Base-by-base conservation (phyloP, 1,140 invertebrate species). In the Ctenoplectra terminalis region DNA sequence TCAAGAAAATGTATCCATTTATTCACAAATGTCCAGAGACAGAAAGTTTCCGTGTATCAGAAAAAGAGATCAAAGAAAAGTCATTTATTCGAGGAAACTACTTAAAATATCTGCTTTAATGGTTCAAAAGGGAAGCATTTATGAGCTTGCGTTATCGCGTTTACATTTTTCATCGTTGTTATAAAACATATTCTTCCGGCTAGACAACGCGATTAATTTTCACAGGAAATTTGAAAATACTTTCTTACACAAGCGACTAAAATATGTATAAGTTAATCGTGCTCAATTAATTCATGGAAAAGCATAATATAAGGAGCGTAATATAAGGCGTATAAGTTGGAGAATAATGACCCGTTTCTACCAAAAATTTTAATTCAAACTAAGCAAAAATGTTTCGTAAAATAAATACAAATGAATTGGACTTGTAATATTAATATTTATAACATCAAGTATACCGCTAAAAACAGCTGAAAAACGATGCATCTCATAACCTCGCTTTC, bases 251-350 rank as follows among this genome's bases (percentile, higher is more conserved):
- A 20, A 23, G 37, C 31, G 29, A 11, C 7, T 4, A 2, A 34
- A 6, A 6, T 60, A 63, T n/a, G 23, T 20, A 23, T 13, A n/a
- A 8, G 23, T 5, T 37, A 23, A 2, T 37, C 34, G 9, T 11
- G 60, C 34, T 9, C n/a, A 23, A 63, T 37, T 63, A 37, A 63
- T 63, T 63, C 37, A 63, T 63, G 60, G 9, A 63, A 63, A 63
- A 37, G 34, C 9, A n/a, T n/a, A n/a, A n/a, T n/a, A n/a, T n/a
- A n/a, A n/a, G n/a, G n/a, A n/a, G n/a, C n/a, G n/a, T n/a, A n/a
- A n/a, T n/a, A n/a, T n/a, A n/a, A n/a, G n/a, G n/a, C n/a, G n/a
- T n/a, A n/a, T n/a, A n/a, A n/a, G n/a, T n/a, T n/a, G n/a, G n/a
- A n/a, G n/a, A n/a, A n/a, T n/a, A n/a, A n/a, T n/a, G n/a, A n/a